Evolutionary conservation across 2,797 vertebrate species (phyloP), one percentile per base, ranked within the genome.

Genomic region (Thripadectes ignobilis): DNA sequence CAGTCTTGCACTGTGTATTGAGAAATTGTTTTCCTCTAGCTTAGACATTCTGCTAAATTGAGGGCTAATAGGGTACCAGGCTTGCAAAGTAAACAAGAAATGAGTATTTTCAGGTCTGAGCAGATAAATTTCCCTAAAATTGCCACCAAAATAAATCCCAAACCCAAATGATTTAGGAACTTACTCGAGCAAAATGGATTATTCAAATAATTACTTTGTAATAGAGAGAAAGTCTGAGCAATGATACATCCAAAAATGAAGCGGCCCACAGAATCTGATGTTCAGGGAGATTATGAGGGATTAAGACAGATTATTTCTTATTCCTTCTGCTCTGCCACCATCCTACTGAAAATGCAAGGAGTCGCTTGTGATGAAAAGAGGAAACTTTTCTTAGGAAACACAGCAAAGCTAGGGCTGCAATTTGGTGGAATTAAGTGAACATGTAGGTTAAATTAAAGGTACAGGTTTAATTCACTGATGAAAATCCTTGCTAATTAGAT

Each of bases 141-240:
- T 14, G 1, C 27, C 63, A 54, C 69, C 66, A 80, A 93, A 95
- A 66, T 88, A 93, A 85, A 84, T 93, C 46, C 54, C 68, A 46
- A 54, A 95, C 92, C 49, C 84, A 92, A 96, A 89, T 83, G 10
- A 95, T 83, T 95, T 94, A 85, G 66, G 68, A 88, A 85, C 30
- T 75, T 48, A 36, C 19, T 82, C 57, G 77, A 69, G 84, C 24
- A 95, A 68, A 96, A 74, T 92, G 67, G 69, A 95, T 96, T 96
- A 96, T 96, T 97, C 61, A 96, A 95, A 96, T 94, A 93, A 95
- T 96, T 96, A 85, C 55, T 87, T 94, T 69, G 57, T 72, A 92
- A 92, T 93, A 80, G 88, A 86, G 86, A 85, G 20, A 45, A 95
- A 97, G 24, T 81, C 57, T 95, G 88, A 97, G 52, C 88, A 92